Percentiles rank a stretch among this genome's conserved stretches.
These are phyloP conservation scores for Anoncus sp. DNA, from an alignment of 2,888 invertebrate species.

Conservation along the genomic window DNA sequence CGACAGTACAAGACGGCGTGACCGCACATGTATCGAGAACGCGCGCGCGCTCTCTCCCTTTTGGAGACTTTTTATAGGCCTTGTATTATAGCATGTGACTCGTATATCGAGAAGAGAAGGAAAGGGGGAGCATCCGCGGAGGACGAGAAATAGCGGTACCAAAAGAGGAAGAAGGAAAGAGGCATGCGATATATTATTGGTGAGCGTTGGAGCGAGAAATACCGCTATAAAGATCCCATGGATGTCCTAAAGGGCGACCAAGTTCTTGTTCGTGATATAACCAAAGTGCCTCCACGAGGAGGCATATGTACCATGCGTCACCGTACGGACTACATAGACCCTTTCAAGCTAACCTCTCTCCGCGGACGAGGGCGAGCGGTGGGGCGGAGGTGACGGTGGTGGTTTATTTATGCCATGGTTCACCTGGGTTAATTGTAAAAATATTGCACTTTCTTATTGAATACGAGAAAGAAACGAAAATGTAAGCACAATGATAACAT, in stretches of 20 bases:
- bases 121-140: slow-evolving; percentile 43
- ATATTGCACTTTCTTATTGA: too few relatives aligned
- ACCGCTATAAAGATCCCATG: slow-evolving; percentile 67
- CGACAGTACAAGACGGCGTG: slow-evolving; percentile 76
- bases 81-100: slow-evolving; percentile 66
- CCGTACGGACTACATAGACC: slow-evolving; percentile 4
- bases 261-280: slow-evolving; percentile 58
- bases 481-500: too few relatives aligned
- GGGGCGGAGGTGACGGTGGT: too few relatives aligned
- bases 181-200: slow-evolving; percentile 61
- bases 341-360: slow-evolving; percentile 14
- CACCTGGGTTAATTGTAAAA: too few relatives aligned
- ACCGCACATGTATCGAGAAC: slow-evolving; percentile 72
- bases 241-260: slow-evolving; percentile 64
- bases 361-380: too few relatives aligned
- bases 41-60: slow-evolving; percentile 54
- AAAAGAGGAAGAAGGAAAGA: slow-evolving; percentile 49
- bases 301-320: slow-evolving; percentile 55
- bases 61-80: slow-evolving; percentile 68
- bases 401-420: too few relatives aligned
- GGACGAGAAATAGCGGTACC: slow-evolving; percentile 49
- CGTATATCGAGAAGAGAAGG: slow-evolving; percentile 65
- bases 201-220: slow-evolving; percentile 64
- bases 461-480: too few relatives aligned
- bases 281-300: slow-evolving; percentile 34